Percentiles rank a stretch among this genome's conserved stretches.
Conservation (phyloP, 2,888 invertebrate genomes). For the Sericinus montela region DNA sequence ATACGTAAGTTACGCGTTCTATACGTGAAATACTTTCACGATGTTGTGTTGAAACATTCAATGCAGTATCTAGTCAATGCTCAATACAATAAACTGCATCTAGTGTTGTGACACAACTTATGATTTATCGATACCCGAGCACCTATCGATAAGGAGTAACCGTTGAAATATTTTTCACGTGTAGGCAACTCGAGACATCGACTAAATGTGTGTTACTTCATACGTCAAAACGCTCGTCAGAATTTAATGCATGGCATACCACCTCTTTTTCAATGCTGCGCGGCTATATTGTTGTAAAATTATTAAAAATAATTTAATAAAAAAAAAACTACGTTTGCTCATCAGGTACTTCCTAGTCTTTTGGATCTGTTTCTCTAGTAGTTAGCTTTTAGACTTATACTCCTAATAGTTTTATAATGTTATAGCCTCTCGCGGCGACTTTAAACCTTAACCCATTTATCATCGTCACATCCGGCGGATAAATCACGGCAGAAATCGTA, state of each 20-base stretch:
- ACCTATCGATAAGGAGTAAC: constrained; percentile 15
- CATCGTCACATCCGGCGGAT: constrained; percentile 48
- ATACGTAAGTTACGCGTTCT: constrained; percentile 65
- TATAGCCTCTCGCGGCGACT: constrained; percentile 41
- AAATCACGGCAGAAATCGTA: constrained; percentile 29
- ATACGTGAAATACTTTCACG: constrained; percentile 54
- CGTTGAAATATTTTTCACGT: constrained; percentile 54
- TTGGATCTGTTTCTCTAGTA: constrained; percentile 67
- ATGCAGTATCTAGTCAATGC: constrained; percentile 52
- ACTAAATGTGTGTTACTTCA: constrained; percentile 74
- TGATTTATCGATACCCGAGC: constrained; percentile 22
- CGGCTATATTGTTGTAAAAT: constrained; percentile 62
- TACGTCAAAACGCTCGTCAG: constrained; percentile 51
- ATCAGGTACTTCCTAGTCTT: constrained; percentile 68
- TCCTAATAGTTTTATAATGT: constrained; percentile 56
- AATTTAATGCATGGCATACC: constrained; percentile 45
- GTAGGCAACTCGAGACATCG: constrained; percentile 69
- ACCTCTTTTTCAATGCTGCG: constrained; percentile 45
- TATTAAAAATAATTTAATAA: constrained; percentile 36
- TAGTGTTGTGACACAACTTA: constrained; percentile 39
- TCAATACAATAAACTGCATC: constrained; percentile 58
- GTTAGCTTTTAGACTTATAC: constrained; percentile 53
- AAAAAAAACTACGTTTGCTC: constrained; percentile 60
- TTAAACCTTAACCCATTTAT: constrained; percentile 44
- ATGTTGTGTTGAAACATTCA: constrained; percentile 29